Conservation (phyloP, 2,888 invertebrate species). For the Habroteleia sp. region DNA sequence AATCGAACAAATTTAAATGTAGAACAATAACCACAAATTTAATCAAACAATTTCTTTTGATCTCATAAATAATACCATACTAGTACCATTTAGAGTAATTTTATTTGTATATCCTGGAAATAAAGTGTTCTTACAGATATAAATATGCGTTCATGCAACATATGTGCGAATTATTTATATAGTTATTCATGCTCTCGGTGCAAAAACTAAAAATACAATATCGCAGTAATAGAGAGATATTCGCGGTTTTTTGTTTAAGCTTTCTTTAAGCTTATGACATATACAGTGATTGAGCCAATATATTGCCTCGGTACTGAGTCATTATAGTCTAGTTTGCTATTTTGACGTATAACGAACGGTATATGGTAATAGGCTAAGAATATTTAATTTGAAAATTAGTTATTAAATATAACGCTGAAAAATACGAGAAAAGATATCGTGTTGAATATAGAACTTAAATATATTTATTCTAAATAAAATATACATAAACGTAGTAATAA, state of each 20-base stretch:
- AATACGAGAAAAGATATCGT: no score
- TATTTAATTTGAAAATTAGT: conserved; percentile 16
- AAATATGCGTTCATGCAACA: conserved; percentile 39
- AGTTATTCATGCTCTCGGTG: conserved; percentile 47
- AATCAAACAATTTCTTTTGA: no score
- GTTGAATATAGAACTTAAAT: no score
- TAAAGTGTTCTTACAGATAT: conserved; percentile 35
- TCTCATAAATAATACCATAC: no score
- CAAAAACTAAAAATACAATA: conserved; percentile 36
- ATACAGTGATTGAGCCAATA: no score
- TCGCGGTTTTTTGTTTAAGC: no score
- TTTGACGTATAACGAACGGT: conserved; percentile 5
- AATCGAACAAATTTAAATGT: no score
- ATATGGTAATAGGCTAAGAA: conserved; percentile 8
- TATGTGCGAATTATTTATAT: conserved; percentile 35
- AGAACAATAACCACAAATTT: no score
- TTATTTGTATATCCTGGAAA: conserved; percentile 38
- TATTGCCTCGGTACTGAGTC: conserved; percentile 14
- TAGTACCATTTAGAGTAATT: no score
- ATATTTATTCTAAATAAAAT: background rate
- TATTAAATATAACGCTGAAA: no score
- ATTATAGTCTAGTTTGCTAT: conserved; percentile 39
- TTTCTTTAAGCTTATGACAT: no score
- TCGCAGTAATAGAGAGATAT: no score
- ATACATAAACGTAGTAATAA: background rate